These are phyloP conservation scores for Spheniscus mendiculus DNA, from an alignment of 2,113 vertebrate species.

Conservation along the genomic window DNA sequence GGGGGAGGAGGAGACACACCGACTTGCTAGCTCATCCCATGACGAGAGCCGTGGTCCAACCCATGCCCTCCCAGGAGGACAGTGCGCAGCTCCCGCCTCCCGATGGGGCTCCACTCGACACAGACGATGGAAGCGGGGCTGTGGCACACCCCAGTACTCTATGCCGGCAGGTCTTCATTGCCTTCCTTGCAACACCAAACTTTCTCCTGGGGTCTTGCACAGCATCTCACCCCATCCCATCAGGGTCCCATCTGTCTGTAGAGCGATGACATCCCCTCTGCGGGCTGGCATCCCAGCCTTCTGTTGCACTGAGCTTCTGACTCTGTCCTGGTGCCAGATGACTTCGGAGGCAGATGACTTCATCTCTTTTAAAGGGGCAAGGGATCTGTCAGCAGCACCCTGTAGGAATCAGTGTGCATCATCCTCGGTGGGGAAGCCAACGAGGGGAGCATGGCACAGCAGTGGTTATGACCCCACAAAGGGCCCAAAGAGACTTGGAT, in stretches of 20 bases:
- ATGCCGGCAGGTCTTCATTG: background rate
- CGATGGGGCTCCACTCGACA: background rate
- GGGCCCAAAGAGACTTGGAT: background rate
- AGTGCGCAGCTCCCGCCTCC: background rate
- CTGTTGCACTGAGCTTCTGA: slow-evolving; percentile 67
- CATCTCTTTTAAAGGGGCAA: slow-evolving; percentile 74
- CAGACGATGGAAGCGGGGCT: background rate
- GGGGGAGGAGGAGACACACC: slow-evolving; percentile 10
- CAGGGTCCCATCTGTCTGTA: slow-evolving; percentile 72
- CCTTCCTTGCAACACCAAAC: background rate
- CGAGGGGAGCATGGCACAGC: background rate
- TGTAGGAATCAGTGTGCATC: background rate
- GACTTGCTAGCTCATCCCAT: background rate
- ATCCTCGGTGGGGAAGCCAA: background rate
- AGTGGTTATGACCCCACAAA: background rate
- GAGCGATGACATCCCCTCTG: slow-evolving; percentile 62
- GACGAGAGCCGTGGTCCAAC: background rate
- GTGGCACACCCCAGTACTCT: background rate
- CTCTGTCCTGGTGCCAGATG: slow-evolving; percentile 66
- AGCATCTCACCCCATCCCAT: slow-evolving; percentile 16
- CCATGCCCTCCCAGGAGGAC: background rate
- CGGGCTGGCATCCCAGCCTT: slow-evolving; percentile 73
- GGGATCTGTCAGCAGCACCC: slow-evolving; percentile 2
- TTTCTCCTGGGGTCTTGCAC: slow-evolving; percentile 29
- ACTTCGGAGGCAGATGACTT: slow-evolving; percentile 68